Evolutionary conservation across 2,888 invertebrate species (phyloP).

Genomic region (Hyposoter didymator): DNA sequence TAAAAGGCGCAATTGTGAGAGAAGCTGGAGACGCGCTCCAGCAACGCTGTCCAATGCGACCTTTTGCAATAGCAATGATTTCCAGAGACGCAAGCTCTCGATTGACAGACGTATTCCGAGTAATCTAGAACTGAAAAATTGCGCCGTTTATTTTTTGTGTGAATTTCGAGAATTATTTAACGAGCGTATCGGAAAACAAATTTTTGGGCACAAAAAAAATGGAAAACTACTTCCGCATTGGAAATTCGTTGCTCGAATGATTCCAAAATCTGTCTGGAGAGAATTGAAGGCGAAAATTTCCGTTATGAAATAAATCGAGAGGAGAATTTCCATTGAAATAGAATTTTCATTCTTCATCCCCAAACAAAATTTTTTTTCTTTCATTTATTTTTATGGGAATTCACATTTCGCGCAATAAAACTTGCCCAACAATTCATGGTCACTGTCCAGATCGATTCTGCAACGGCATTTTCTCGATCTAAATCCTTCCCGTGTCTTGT

Average conservation of each 20-base stretch:
- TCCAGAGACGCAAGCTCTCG: constrained; percentile 81
- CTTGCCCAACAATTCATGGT: not conserved
- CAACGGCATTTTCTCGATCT: not conserved
- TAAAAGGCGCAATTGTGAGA: constrained; percentile 78
- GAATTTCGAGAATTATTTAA: not conserved
- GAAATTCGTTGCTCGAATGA: not conserved
- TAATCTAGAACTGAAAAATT: constrained; percentile 66
- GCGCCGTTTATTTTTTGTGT: not conserved
- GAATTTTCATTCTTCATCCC: too few relatives aligned
- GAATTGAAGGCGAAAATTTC: too few relatives aligned
- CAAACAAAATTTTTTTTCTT: too few relatives aligned
- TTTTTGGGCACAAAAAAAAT: not conserved
- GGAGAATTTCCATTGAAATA: too few relatives aligned
- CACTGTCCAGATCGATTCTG: not conserved
- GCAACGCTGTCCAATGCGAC: constrained; percentile 77
- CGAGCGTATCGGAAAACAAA: not conserved
- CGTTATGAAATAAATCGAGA: too few relatives aligned
- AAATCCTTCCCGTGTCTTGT: too few relatives aligned
- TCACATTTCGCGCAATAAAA: not conserved
- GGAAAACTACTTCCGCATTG: not conserved
- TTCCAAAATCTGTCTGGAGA: not conserved
- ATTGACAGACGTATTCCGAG: constrained; percentile 75
- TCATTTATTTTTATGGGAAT: not conserved
- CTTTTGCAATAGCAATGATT: constrained; percentile 74
- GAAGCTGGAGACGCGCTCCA: constrained; percentile 75